phyloP scores from a whole-genome alignment of 2,888 invertebrate genomes.

The Agrochola litura region DNA sequence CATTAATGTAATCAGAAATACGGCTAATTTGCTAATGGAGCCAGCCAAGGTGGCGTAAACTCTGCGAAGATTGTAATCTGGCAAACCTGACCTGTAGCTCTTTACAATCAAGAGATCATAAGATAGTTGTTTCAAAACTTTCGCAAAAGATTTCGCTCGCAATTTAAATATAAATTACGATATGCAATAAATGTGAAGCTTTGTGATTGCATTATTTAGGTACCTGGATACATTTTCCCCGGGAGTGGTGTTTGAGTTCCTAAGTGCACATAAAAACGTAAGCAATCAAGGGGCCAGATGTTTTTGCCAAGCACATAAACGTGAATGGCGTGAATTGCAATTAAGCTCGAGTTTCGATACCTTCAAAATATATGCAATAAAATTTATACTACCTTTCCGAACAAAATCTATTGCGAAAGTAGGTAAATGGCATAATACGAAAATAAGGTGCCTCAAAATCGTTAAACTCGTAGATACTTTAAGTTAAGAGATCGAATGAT shows the following conservation, averaged over 20 bases:
- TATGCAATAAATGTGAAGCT: constrained; percentile 77
- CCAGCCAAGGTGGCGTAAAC: constrained; percentile 73
- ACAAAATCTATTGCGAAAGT: constrained; percentile 70
- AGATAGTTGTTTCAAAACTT: constrained; percentile 28
- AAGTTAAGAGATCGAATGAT: neutral
- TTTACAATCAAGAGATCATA: constrained; percentile 42
- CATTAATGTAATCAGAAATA: constrained; percentile 75
- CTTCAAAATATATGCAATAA: constrained; percentile 84
- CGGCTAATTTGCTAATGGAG: constrained; percentile 85
- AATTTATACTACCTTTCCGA: constrained; percentile 77
- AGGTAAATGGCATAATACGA: constrained; percentile 47
- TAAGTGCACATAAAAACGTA: constrained; percentile 88
- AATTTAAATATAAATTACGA: constrained; percentile 75
- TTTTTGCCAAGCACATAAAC: constrained; percentile 86
- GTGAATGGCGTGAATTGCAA: constrained; percentile 86
- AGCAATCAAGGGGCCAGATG: constrained; percentile 88
- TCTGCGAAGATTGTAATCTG: constrained; percentile 80
- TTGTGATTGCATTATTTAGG: constrained; percentile 82
- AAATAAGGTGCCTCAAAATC: constrained; percentile 38
- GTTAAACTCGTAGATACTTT: constrained; percentile 19
- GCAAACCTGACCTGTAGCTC: constrained; percentile 60
- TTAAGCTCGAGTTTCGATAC: constrained; percentile 87
- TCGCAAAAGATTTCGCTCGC: neutral
- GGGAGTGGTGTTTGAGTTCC: constrained; percentile 75
- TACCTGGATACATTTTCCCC: constrained; percentile 76